These are phyloP conservation scores for Oscheius sp. DNA, from an alignment of 1,140 invertebrate genomes.

Conservation along the genomic window DNA sequence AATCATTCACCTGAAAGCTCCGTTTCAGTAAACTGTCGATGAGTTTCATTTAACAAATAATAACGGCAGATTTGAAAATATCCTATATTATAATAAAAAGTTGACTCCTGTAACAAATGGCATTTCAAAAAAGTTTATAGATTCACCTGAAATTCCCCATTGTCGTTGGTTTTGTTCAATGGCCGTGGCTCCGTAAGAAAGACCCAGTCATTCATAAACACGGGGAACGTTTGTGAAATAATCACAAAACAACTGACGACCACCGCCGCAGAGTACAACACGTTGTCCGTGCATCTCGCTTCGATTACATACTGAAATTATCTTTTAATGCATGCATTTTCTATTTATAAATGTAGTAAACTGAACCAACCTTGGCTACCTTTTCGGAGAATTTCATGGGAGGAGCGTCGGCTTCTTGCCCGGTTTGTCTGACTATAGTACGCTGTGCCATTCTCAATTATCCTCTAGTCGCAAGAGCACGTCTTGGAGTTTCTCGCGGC, in stretches of 20 bases:
- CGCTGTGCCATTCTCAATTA: conserved; percentile 1
- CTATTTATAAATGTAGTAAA: neutral
- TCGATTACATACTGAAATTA: conserved; percentile 38
- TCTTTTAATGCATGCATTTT: too few relatives aligned
- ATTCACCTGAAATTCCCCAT: conserved; percentile 43
- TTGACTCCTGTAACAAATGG: neutral
- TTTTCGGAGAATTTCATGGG: conserved; percentile 4
- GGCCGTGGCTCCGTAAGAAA: conserved; percentile 44
- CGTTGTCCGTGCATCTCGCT: conserved; percentile 41
- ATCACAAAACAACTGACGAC: conserved; percentile 34
- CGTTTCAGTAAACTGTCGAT: conserved; percentile 16
- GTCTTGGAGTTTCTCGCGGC: too few relatives aligned
- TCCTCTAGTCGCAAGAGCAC: neutral
- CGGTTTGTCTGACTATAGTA: neutral
- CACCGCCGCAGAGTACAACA: conserved; percentile 25
- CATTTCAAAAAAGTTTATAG: neutral
- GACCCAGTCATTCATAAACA: conserved; percentile 47
- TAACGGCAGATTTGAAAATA: conserved; percentile 47
- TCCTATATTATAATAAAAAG: conserved; percentile 45
- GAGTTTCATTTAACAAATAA: conserved; percentile 32
- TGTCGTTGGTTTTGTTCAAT: conserved; percentile 45
- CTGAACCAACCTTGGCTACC: neutral
- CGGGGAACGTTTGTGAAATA: conserved; percentile 43
- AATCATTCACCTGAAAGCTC: neutral
- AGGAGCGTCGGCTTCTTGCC: neutral